These are phyloP conservation scores for Cassiopea andromeda DNA, from an alignment of 30 jellyfish, hydroid and myxozoan genomes.

Conservation along the genomic window DNA sequence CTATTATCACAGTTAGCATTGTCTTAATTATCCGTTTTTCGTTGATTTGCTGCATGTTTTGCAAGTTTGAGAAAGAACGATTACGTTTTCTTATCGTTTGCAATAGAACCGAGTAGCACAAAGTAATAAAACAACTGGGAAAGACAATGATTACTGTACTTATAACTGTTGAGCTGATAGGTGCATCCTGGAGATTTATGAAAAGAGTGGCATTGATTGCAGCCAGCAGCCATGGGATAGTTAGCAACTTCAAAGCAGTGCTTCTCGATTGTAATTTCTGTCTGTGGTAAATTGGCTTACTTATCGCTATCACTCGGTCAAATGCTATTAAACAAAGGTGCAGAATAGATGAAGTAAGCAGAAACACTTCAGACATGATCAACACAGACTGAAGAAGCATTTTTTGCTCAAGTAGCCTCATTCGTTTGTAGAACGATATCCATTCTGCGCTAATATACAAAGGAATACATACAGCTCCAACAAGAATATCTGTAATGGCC, in stretches of 20 bases:
- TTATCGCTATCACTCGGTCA: background rate
- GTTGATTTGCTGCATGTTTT: background rate
- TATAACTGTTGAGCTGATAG: background rate
- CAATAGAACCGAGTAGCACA: background rate
- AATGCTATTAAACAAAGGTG: conserved; percentile 6
- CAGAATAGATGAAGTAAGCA: background rate
- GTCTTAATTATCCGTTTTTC: background rate
- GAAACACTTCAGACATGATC: background rate
- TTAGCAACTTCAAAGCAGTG: background rate
- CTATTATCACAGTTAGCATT: background rate
- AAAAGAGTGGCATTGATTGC: background rate
- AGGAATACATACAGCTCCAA: conserved; percentile 16
- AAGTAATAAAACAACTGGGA: background rate
- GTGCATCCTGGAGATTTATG: background rate
- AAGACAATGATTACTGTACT: background rate
- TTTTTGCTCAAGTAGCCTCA: background rate
- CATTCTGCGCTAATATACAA: background rate
- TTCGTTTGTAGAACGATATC: background rate
- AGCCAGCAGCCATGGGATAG: conserved; percentile 11
- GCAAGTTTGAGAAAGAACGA: background rate
- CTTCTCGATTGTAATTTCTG: background rate
- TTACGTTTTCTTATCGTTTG: background rate
- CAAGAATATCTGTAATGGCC: conserved; percentile 32
- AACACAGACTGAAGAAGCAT: background rate
- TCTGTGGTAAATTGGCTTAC: background rate